Evolutionary conservation across 2,797 vertebrate species (phyloP).

Genomic region (Spheniscus humboldti): DNA sequence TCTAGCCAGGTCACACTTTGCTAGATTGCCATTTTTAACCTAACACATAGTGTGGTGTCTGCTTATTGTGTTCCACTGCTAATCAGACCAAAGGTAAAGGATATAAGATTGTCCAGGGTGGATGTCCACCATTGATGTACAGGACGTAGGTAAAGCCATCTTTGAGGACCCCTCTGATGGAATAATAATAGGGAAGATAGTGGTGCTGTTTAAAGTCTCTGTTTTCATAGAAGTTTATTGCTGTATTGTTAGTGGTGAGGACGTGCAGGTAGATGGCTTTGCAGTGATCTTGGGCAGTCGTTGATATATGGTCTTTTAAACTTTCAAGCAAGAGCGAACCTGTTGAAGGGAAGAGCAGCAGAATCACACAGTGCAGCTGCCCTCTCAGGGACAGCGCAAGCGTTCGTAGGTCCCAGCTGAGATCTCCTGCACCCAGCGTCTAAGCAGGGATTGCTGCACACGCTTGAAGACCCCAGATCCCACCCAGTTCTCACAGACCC

Average conservation of each 20-base stretch:
- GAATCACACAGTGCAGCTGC: neutral
- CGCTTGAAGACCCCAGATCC: neutral
- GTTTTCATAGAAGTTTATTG: slow-evolving; percentile 98
- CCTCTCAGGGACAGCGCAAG: neutral
- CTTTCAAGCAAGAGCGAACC: slow-evolving; percentile 97
- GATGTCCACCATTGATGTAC: slow-evolving; percentile 96
- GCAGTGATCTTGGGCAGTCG: slow-evolving; percentile 95
- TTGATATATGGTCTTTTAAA: slow-evolving; percentile 97
- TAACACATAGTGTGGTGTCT: neutral
- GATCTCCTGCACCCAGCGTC: neutral
- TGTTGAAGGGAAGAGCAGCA: slow-evolving; percentile 43
- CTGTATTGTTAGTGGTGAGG: slow-evolving; percentile 95
- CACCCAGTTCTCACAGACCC: neutral
- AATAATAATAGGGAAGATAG: slow-evolving; percentile 98
- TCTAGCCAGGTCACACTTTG: neutral
- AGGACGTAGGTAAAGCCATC: slow-evolving; percentile 98
- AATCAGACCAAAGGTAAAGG: slow-evolving; percentile 74
- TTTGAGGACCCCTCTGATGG: slow-evolving; percentile 96
- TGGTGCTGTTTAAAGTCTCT: slow-evolving; percentile 99
- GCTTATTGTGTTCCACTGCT: neutral
- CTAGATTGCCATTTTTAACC: neutral
- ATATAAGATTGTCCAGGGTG: slow-evolving; percentile 99
- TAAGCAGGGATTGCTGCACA: neutral
- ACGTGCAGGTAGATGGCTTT: slow-evolving; percentile 98
- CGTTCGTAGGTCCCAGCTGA: neutral